These are phyloP conservation scores for Cyphotilapia sp. DNA, from an alignment of 2,113 vertebrate species.

Conservation along the genomic window DNA sequence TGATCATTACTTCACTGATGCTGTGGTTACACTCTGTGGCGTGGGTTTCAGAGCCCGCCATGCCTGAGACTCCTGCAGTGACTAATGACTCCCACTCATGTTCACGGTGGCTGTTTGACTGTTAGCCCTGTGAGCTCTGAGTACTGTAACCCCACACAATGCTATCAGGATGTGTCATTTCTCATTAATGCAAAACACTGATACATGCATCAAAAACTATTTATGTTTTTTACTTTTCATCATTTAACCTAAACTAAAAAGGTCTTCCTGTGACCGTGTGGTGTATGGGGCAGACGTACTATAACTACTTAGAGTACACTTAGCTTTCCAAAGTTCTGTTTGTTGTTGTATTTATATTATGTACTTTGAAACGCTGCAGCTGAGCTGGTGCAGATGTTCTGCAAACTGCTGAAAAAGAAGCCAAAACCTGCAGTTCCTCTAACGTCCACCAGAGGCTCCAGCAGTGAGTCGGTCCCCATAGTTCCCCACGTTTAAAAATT, in stretches of 20 bases:
- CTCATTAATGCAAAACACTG: not conserved
- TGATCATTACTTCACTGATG: not conserved
- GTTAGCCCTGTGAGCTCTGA: not conserved
- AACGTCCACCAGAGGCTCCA: not conserved
- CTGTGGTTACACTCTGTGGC: not conserved
- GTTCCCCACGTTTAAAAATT: rapidly evolving
- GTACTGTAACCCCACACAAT: not conserved
- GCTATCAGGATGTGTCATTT: not conserved
- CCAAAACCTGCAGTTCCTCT: not conserved
- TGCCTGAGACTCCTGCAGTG: not conserved
- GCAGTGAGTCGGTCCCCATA: not conserved
- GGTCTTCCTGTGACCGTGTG: not conserved
- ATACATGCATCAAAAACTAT: not conserved
- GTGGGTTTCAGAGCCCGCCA: not conserved
- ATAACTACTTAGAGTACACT: not conserved
- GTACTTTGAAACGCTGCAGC: not conserved
- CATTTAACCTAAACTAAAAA: not conserved
- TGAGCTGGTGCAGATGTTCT: not conserved
- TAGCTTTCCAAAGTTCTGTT: not conserved
- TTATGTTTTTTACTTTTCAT: not conserved
- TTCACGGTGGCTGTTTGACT: rapidly evolving
- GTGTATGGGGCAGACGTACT: not conserved
- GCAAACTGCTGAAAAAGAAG: not conserved
- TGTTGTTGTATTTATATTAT: not conserved
- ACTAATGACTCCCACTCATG: not conserved